phyloP scores from a whole-genome alignment of 2,113 vertebrate species.

The Turdus rufiventris region DNA sequence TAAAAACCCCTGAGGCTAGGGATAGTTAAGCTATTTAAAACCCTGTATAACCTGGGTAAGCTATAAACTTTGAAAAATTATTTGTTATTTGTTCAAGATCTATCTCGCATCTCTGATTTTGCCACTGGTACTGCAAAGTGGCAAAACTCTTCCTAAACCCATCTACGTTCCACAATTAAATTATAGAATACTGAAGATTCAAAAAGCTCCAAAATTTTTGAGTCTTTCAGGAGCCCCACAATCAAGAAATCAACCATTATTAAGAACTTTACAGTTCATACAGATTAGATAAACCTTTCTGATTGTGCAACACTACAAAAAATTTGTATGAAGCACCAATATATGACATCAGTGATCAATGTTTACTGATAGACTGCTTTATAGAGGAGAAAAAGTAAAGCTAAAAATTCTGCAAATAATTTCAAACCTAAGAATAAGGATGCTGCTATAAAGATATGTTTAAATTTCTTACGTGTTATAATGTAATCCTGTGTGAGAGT shows the following conservation, averaged over 20 bases:
- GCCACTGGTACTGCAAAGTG: neutral
- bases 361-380: neutral
- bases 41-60: neutral
- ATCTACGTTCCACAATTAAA: neutral
- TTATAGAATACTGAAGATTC: neutral
- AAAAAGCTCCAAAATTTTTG: neutral
- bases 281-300: neutral
- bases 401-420: neutral
- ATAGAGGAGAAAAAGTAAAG: neutral
- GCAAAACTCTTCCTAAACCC: neutral
- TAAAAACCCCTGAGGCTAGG: neutral
- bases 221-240: neutral
- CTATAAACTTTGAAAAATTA: neutral
- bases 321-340: neutral
- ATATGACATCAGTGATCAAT: neutral
- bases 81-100: neutral
- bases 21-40: neutral
- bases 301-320: neutral
- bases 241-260: neutral
- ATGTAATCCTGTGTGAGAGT: slow-evolving; percentile 96
- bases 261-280: neutral
- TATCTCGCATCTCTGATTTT: neutral
- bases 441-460: neutral
- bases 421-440: neutral
- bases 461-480: slow-evolving; percentile 90